phyloP scores from a whole-genome alignment of 2,888 invertebrate genomes.

The Luperina nickerlii region DNA sequence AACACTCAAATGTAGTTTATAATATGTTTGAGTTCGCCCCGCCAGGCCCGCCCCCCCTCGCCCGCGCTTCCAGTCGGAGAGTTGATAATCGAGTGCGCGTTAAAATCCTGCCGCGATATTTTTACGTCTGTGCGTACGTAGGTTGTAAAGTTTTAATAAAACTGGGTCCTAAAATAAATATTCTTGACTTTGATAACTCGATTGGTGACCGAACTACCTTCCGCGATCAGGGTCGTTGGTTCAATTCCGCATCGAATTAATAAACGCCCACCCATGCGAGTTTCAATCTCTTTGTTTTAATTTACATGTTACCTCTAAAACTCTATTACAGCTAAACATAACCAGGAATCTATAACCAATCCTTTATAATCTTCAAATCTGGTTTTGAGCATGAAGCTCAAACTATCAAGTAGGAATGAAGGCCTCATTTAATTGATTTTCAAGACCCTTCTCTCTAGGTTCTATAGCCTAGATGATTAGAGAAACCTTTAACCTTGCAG shows the following conservation, averaged over 20 bases:
- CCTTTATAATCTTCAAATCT: neutral
- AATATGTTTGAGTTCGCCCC: too few relatives aligned
- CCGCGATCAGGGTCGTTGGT: constrained; percentile 37
- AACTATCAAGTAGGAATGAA: neutral
- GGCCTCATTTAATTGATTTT: neutral
- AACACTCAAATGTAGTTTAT: too few relatives aligned
- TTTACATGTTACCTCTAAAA: neutral
- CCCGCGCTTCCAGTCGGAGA: too few relatives aligned
- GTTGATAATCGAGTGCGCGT: too few relatives aligned
- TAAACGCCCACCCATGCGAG: constrained; percentile 11
- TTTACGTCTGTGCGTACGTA: too few relatives aligned
- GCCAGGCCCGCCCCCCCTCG: too few relatives aligned
- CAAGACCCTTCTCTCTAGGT: neutral
- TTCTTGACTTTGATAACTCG: constrained; percentile 1
- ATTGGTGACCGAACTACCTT: constrained; percentile 31
- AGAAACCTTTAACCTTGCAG: neutral
- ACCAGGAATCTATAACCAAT: neutral
- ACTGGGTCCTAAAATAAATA: neutral
- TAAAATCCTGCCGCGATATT: too few relatives aligned
- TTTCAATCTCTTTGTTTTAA: constrained; percentile 4
- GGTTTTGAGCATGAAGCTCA: neutral
- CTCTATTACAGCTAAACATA: neutral
- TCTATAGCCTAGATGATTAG: neutral
- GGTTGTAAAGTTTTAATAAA: neutral
- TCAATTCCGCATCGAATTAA: constrained; percentile 42